Conservation (phyloP, 2,797 vertebrate genomes). For the Salmo trutta region DNA sequence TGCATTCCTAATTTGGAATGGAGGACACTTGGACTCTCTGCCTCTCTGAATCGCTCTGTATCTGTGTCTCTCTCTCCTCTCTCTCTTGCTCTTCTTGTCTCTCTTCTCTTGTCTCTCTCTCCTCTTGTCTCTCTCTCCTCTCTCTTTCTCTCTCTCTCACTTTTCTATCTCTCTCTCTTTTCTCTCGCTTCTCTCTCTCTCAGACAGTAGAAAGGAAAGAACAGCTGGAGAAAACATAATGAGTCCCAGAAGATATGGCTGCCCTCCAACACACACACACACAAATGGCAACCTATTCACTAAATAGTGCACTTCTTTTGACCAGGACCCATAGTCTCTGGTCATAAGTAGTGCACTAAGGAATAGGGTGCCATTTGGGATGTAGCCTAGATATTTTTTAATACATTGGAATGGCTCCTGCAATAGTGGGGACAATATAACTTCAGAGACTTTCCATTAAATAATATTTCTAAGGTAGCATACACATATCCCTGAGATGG, state of each 20-base stretch:
- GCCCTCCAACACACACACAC: neutral
- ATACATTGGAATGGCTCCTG: neutral
- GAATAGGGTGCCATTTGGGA: neutral
- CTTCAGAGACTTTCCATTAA: neutral
- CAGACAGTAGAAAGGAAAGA: neutral
- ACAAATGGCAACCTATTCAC: neutral
- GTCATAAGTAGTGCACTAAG: neutral
- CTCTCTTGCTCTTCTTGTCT: conserved; percentile 33
- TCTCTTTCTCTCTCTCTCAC: conserved; percentile 3
- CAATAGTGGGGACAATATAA: neutral
- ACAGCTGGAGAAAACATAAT: conserved; percentile 14
- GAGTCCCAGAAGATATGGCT: neutral
- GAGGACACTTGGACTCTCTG: too few species aligned
- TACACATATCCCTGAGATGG: neutral
- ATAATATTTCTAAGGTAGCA: neutral
- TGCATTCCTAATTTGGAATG: too few species aligned
- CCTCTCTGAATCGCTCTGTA: too few species aligned
- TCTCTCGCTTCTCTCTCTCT: neutral
- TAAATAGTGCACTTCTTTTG: neutral
- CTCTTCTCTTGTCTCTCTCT: conserved; percentile 9
- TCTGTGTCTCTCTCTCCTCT: conserved; percentile 19
- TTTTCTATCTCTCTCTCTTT: neutral
- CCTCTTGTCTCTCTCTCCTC: too few species aligned
- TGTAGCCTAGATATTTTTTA: neutral
- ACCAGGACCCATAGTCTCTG: neutral